A percentile compares a stretch with the other conserved stretches of the same genome.
Conservation (phyloP, 2,797 vertebrate genomes). For the Varecia variegata region DNA sequence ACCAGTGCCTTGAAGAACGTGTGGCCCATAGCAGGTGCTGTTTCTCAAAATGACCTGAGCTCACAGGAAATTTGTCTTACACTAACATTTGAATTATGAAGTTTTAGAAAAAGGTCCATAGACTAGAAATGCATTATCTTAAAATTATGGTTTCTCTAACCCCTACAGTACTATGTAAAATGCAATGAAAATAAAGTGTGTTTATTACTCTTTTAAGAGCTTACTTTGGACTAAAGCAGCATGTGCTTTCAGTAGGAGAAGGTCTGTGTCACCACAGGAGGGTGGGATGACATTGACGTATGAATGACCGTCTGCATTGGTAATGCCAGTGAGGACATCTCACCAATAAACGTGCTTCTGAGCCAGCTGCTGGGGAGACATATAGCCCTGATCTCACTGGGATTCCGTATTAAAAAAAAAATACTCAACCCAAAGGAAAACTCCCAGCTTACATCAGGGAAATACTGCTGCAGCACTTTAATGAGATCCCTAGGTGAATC, state of each 20-base stretch:
- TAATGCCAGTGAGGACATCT: slow-evolving; percentile 58
- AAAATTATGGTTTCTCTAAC: slow-evolving; percentile 41
- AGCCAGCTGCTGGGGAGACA: slow-evolving; percentile 64
- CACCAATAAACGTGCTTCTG: slow-evolving; percentile 36
- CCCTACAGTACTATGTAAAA: not conserved
- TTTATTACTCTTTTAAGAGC: slow-evolving; percentile 45
- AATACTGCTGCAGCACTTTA: slow-evolving; percentile 71
- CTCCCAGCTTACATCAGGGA: slow-evolving; percentile 63
- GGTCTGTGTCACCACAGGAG: not conserved
- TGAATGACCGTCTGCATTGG: not conserved
- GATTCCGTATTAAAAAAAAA: slow-evolving; percentile 55
- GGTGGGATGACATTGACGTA: slow-evolving; percentile 37
- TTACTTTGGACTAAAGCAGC: not conserved
- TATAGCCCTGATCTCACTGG: slow-evolving; percentile 68
- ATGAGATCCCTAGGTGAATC: slow-evolving; percentile 74
- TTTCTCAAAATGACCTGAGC: slow-evolving; percentile 41
- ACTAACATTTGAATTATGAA: slow-evolving; percentile 43
- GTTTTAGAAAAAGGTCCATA: slow-evolving; percentile 31
- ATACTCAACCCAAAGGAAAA: slow-evolving; percentile 40
- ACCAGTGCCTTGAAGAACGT: not conserved
- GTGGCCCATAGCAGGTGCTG: not conserved
- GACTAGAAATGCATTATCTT: slow-evolving; percentile 55
- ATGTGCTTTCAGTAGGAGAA: not conserved
- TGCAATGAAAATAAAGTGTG: slow-evolving; percentile 45
- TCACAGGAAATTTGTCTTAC: slow-evolving; percentile 13